phyloP scores from a whole-genome alignment of 1,140 invertebrate genomes.

The Delia radicum region DNA sequence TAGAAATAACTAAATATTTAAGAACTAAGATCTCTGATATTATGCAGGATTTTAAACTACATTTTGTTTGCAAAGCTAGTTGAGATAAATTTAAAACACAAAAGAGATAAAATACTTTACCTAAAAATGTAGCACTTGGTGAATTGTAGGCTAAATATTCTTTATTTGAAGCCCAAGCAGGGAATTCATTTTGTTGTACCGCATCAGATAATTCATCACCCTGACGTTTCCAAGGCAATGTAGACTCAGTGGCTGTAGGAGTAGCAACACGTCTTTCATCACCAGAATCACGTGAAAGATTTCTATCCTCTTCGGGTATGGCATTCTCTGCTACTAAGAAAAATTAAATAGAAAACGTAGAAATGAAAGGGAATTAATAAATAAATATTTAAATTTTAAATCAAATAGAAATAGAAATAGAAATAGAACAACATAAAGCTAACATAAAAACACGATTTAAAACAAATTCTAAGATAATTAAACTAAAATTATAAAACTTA shows the following conservation, averaged over 20 bases:
- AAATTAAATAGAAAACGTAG: conserved; percentile 28
- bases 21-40: too few relatives aligned
- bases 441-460: not conserved
- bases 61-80: too few relatives aligned
- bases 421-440: conserved; percentile 17
- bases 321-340: conserved; percentile 48
- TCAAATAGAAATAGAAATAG: not conserved
- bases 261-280: conserved; percentile 68
- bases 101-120: conserved; percentile 64
- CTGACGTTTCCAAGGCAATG: conserved; percentile 86
- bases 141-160: conserved; percentile 90
- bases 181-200: conserved; percentile 86
- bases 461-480: not conserved
- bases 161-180: conserved; percentile 88
- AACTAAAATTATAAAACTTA: not conserved
- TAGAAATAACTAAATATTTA: too few relatives aligned
- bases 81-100: too few relatives aligned
- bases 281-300: conserved; percentile 51
- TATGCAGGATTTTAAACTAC: too few relatives aligned
- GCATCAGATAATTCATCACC: conserved; percentile 68
- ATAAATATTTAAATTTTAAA: not conserved
- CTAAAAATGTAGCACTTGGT: conserved; percentile 85
- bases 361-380: not conserved
- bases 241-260: conserved; percentile 79
- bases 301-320: conserved; percentile 52